phyloP scores from a whole-genome alignment of 2,113 vertebrate genomes.

The Bagarius yarrelli region DNA sequence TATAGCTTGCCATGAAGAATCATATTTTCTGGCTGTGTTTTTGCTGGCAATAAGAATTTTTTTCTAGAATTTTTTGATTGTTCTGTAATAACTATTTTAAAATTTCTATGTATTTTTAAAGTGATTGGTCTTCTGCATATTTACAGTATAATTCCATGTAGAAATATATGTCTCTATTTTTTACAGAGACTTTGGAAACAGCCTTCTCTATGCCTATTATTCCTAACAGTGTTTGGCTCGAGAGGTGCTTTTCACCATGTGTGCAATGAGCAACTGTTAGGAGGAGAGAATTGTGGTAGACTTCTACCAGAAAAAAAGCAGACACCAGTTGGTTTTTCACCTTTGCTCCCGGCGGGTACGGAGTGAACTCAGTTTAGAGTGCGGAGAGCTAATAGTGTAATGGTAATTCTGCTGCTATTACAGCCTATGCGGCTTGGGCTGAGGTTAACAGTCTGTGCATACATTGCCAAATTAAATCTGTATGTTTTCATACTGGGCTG shows the following conservation, averaged over 20 bases:
- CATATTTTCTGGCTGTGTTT: not conserved
- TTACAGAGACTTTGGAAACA: not conserved
- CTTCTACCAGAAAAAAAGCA: constrained; percentile 22
- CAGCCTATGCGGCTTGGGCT: not conserved
- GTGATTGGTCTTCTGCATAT: constrained; percentile 10
- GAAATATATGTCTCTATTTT: constrained; percentile 2
- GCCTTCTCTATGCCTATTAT: not conserved
- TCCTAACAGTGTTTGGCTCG: not conserved
- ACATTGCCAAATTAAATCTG: not conserved
- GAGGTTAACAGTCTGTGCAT: not conserved
- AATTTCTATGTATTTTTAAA: not conserved
- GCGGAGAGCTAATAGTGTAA: not conserved
- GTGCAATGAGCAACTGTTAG: not conserved
- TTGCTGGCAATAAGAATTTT: constrained; percentile 9
- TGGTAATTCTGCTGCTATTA: not conserved
- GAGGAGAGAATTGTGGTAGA: not conserved
- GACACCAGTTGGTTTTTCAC: constrained; percentile 8
- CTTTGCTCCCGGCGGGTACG: constrained; percentile 3
- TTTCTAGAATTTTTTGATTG: not conserved
- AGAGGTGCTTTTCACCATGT: not conserved
- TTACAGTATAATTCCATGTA: not conserved
- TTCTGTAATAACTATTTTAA: not conserved
- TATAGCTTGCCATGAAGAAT: not conserved
- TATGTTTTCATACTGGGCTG: constrained; percentile 21
- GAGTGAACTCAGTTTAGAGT: constrained; percentile 6